Percentiles rank a stretch among this genome's conserved stretches.
Evolutionary conservation across 2,888 invertebrate genomes (phyloP).

Genomic region (Cataglyphis altisquamis): DNA sequence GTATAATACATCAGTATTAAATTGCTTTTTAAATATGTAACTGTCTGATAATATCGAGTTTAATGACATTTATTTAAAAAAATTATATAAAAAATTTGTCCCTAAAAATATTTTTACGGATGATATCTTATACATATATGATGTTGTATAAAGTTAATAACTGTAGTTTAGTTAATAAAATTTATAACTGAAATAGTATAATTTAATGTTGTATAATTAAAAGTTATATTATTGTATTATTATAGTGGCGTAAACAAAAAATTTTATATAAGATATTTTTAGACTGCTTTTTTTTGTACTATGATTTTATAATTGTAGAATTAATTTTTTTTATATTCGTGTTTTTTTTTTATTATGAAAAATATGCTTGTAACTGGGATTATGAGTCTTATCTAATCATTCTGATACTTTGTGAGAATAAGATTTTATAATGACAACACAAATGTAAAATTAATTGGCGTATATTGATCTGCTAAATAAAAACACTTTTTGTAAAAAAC

Average conservation of each 20-base stretch:
- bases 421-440: neutral
- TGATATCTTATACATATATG: neutral
- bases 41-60: neutral
- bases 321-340: neutral
- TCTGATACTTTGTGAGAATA: neutral
- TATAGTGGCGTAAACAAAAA: neutral
- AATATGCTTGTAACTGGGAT: neutral
- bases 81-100: neutral
- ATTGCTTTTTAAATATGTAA: neutral
- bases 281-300: neutral
- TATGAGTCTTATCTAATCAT: neutral
- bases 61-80: neutral
- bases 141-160: neutral
- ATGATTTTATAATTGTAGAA: neutral
- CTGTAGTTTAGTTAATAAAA: too few relatives aligned
- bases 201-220: neutral
- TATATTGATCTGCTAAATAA: neutral
- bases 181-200: neutral
- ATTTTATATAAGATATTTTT: neutral
- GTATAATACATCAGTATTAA: neutral
- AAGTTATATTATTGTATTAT: neutral
- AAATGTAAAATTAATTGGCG: neutral
- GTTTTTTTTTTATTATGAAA: neutral
- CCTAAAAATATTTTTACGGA: neutral
- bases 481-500: slow-evolving; percentile 26